Base-by-base conservation (phyloP, 2,797 vertebrate genomes). In the Sciurus carolinensis region DNA sequence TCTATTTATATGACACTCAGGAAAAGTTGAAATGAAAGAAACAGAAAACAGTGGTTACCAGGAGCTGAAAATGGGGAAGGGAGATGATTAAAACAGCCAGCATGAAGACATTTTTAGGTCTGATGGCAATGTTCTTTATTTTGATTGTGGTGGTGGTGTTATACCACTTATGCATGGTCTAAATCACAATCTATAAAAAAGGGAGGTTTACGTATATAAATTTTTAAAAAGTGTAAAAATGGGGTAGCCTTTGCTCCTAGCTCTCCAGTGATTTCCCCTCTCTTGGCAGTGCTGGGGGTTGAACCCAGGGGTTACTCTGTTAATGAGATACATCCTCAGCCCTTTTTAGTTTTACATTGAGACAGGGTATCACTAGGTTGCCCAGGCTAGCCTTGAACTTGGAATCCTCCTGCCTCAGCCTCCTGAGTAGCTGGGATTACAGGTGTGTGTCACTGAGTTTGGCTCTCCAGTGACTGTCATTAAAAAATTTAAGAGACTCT, bases 201-300 rank as follows among this genome's bases (percentile, higher is more conserved):
- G 66, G 54, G 20, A 91, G 71, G 86, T 94, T 84, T 73, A 87
- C 42, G 7, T 76, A 10, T 57, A 24, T 54, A 75, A 57, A 64
- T 50, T 92, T 91, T 85, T 88, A 7, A 59, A 92, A 79, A 77
- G 39, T 76, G 33, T 87, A 87, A 90, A 80, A 90, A 52, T 54
- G 57, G 14, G 26, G 90, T 59, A 90, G n/a, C 39, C 3, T 39
- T 90, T 86, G 76, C 36, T 81, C n/a, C 36, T 12, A 90, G 44
- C 24, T 92, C 33, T 84, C 57, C 22, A 59, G 24, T 24, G 57
- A 26, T 64, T 90, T 89, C 87, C 95, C 24, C 8, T 26, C 8
- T 11, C 26, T 59, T 59, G 57, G 57, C 57, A 59, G 24, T 59
- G 24, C 57, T 59, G 24, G 24, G 57, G 24, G 22, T 59, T 59